Evolutionary conservation across 2,113 vertebrate species (phyloP), one percentile per base, ranked within the genome.

Genomic region (Ramphastos sulfuratus): DNA sequence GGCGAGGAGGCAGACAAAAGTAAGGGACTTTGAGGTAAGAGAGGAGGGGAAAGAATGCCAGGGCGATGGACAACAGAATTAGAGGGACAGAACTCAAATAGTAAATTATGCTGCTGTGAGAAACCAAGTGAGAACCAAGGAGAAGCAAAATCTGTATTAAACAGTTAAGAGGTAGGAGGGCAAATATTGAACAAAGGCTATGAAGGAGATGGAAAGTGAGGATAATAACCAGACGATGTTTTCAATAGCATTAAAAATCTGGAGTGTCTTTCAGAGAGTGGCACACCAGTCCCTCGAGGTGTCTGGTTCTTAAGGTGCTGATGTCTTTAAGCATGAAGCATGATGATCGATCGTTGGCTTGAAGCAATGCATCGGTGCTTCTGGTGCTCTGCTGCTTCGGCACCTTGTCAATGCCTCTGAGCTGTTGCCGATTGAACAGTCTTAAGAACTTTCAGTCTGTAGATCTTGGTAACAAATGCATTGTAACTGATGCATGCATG

Each of bases 131-230:
- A 70, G 81, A 87, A 33, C 20, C 59, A 66, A 52, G n/a, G 42
- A 56, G n/a, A 70, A 69, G 12, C 27, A 59, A 81, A 81, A 33
- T 18, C 16, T 71, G 9, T 28, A 16, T 54, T 74, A 24, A 70
- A 25, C 19, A 61, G 27, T 7, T 50, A 31, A 56, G 18, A 67
- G 25, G 31, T n/a, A 72, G n/a, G 54, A 82, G 50, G 12, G 25
- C 4, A 15, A 56, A 66, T 15, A 44, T 0, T 65, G 67, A 73
- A 39, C 2, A 0, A 71, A 73, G 44, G 6, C 17, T 39, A 2
- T 28, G 73, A 52, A 42, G 67, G 59, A 69, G 42, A 4, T 25
- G 23, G 19, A 23, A 56, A 74, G 7, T 4, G 25, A 77, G 54
- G 56, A 23, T 71, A 46, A 71, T 73, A 64, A 6, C 0, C 6